Evolutionary conservation across 1,140 invertebrate genomes (phyloP).

Genomic region (Gryon sp.): DNA sequence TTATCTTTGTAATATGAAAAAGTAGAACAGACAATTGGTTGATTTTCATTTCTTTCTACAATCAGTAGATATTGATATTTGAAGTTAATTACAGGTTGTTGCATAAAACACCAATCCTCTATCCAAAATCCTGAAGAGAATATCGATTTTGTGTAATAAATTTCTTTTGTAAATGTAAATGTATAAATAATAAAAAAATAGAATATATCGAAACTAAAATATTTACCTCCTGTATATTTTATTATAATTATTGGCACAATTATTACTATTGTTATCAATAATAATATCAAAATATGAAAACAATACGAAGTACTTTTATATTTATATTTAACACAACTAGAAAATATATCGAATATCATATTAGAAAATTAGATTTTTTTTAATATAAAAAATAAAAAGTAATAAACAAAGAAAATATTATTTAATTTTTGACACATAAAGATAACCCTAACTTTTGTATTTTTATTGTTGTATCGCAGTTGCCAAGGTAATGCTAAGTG

Average conservation of each 20-base stretch:
- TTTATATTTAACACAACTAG: constrained; percentile 72
- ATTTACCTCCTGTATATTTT: constrained; percentile 71
- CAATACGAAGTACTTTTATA: constrained; percentile 71
- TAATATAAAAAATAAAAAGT: too few species aligned
- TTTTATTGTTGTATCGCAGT: too few species aligned
- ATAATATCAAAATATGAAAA: constrained; percentile 67
- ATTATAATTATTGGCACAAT: constrained; percentile 72
- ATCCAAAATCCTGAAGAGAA: constrained; percentile 72
- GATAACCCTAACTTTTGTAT: too few species aligned
- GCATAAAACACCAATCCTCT: constrained; percentile 70
- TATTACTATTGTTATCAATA: constrained; percentile 63
- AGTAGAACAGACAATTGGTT: constrained; percentile 74
- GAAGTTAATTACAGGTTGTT: constrained; percentile 72
- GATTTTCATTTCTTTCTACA: constrained; percentile 64
- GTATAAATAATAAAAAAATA: too few species aligned
- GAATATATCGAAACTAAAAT: neutral
- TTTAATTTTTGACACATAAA: too few species aligned
- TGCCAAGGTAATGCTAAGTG: too few species aligned
- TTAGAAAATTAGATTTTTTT: too few species aligned
- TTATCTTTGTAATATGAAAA: constrained; percentile 74
- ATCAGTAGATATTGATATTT: constrained; percentile 75
- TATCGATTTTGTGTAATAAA: neutral
- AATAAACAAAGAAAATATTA: constrained; percentile 5
- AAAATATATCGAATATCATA: constrained; percentile 71
- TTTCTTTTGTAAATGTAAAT: too few species aligned